These are phyloP conservation scores for Pomacea canaliculata DNA, from an alignment of 2,888 invertebrate genomes.

Conservation along the genomic window DNA sequence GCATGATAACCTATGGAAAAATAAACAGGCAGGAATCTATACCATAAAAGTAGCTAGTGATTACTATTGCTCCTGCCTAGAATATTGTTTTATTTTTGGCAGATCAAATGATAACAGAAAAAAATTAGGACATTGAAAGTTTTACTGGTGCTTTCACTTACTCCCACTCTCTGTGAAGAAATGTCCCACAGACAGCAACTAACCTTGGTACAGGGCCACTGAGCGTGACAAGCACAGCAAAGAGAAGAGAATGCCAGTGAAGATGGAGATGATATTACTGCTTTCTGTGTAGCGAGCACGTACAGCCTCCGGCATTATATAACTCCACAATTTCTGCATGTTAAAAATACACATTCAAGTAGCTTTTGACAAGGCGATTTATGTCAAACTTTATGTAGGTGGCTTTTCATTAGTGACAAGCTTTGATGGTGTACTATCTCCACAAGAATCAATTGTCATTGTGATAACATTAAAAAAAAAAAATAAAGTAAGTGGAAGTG, in stretches of 20 bases:
- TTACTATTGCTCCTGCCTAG: no score
- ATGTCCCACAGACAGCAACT: slow-evolving; percentile 12
- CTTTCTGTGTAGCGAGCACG: slow-evolving; percentile 80
- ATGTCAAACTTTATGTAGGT: no score
- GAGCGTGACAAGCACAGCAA: slow-evolving; percentile 74
- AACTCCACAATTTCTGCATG: slow-evolving; percentile 24
- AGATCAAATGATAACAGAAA: no score
- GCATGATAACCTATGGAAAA: slow-evolving; percentile 80
- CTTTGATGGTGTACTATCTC: no score
- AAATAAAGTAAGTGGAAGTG: neutral
- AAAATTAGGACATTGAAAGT: no score
- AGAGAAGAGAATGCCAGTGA: slow-evolving; percentile 77
- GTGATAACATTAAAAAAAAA: no score
- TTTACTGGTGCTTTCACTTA: no score
- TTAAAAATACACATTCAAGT: neutral
- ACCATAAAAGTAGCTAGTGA: neutral
- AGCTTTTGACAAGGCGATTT: no score
- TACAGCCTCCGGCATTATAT: slow-evolving; percentile 11
- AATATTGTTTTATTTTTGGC: neutral
- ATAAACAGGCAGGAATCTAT: neutral
- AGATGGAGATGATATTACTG: slow-evolving; percentile 72
- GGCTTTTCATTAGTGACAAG: no score
- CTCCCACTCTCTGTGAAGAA: no score
- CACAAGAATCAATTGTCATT: no score
- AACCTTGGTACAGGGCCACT: slow-evolving; percentile 77